Percentiles rank a stretch among this genome's conserved stretches.
These are phyloP conservation scores for Sialia sialis DNA, from an alignment of 2,113 vertebrate species.

Conservation along the genomic window DNA sequence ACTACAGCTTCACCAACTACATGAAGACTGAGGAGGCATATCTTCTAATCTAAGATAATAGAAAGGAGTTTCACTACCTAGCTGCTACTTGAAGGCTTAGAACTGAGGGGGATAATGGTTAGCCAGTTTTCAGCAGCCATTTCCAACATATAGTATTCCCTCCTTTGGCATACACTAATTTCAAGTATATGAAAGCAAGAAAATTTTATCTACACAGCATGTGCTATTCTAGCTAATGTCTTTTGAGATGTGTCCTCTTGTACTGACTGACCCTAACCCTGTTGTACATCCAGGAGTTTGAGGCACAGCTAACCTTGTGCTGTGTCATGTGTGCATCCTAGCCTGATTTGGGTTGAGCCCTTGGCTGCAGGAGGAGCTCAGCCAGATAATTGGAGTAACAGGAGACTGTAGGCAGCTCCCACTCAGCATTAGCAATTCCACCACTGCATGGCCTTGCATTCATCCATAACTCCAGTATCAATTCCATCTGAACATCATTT, in stretches of 20 bases:
- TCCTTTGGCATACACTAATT: background rate
- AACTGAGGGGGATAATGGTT: background rate
- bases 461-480: background rate
- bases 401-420: background rate
- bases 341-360: background rate
- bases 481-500: background rate
- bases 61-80: background rate
- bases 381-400: accelerated
- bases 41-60: background rate
- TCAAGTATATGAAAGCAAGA: background rate
- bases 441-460: background rate
- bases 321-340: accelerated
- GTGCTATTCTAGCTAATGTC: background rate
- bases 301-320: no score
- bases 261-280: background rate
- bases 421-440: background rate
- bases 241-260: background rate
- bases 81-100: background rate
- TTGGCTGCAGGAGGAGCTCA: background rate
- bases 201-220: background rate
- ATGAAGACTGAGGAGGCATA: background rate
- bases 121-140: background rate
- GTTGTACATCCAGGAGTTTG: background rate
- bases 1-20: background rate
- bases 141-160: background rate